Conservation (phyloP, 92 coral and sea anemone genomes). For the Muricea muricata region DNA sequence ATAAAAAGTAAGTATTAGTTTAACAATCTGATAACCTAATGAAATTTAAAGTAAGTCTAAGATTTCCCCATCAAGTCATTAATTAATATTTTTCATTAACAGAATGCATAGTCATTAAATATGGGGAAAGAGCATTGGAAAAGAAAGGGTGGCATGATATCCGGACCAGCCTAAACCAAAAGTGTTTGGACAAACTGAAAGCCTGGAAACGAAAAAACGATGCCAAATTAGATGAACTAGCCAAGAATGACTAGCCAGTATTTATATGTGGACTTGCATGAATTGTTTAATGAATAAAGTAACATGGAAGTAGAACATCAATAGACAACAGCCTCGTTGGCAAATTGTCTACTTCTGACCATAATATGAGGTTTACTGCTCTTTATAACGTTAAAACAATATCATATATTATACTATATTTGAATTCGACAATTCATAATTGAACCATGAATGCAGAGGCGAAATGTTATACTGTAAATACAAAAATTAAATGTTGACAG, state of each 20-base stretch:
- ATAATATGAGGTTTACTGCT: too few species aligned
- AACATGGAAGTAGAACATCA: too few species aligned
- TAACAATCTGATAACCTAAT: neutral
- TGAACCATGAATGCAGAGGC: neutral
- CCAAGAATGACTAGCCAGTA: neutral
- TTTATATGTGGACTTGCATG: neutral
- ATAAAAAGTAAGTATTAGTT: conserved; percentile 55
- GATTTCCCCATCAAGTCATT: neutral
- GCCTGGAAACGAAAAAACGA: neutral
- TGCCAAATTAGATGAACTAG: neutral
- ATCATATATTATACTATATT: too few species aligned
- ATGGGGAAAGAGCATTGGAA: conserved; percentile 54
- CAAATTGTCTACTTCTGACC: too few species aligned
- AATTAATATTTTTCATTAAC: neutral
- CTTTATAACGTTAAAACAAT: too few species aligned
- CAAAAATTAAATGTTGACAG: neutral
- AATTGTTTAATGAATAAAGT: too few species aligned
- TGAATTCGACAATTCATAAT: neutral
- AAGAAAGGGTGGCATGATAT: conserved; percentile 56
- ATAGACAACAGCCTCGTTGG: too few species aligned
- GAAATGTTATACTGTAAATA: too few species aligned
- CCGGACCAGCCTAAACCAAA: conserved; percentile 58
- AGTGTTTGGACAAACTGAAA: conserved; percentile 64
- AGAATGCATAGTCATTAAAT: conserved; percentile 62
- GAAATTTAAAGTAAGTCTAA: neutral